Percentiles rank a stretch among this genome's conserved stretches.
phyloP scores from a whole-genome alignment of 2,113 vertebrate species.

The Helogale parvula region DNA sequence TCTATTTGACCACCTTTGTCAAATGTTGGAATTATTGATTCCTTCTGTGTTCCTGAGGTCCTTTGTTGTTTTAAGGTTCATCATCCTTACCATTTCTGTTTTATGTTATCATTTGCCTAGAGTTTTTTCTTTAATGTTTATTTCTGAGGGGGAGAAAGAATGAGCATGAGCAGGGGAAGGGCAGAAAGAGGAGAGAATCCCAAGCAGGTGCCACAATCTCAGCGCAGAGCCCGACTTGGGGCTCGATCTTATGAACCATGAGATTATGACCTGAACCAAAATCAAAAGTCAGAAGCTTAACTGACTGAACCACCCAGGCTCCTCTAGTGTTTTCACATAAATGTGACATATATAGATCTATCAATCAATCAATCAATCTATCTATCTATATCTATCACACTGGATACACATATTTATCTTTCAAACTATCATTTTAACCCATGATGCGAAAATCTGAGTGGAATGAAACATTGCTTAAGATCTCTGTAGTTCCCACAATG shows the following conservation, averaged over 20 bases:
- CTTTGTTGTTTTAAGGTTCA: background rate
- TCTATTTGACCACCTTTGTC: background rate
- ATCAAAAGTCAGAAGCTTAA: no score
- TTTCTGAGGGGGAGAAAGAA: no score
- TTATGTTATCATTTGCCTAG: background rate
- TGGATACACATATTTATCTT: background rate
- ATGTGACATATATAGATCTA: background rate
- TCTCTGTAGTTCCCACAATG: background rate
- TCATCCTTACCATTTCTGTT: background rate
- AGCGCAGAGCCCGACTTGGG: no score
- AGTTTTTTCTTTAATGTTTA: background rate
- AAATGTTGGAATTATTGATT: background rate
- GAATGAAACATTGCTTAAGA: background rate
- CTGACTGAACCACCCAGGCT: no score
- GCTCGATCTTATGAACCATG: no score
- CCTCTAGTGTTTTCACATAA: background rate
- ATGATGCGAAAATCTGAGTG: background rate
- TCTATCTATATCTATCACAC: background rate
- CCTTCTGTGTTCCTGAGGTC: background rate
- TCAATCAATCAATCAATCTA: background rate
- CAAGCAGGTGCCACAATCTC: no score
- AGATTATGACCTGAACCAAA: no score
- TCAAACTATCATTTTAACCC: background rate
- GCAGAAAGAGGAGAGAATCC: no score
- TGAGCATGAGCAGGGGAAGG: no score